These are phyloP conservation scores for Podarcis siculus DNA, from an alignment of 2,797 vertebrate genomes.

Conservation along the genomic window DNA sequence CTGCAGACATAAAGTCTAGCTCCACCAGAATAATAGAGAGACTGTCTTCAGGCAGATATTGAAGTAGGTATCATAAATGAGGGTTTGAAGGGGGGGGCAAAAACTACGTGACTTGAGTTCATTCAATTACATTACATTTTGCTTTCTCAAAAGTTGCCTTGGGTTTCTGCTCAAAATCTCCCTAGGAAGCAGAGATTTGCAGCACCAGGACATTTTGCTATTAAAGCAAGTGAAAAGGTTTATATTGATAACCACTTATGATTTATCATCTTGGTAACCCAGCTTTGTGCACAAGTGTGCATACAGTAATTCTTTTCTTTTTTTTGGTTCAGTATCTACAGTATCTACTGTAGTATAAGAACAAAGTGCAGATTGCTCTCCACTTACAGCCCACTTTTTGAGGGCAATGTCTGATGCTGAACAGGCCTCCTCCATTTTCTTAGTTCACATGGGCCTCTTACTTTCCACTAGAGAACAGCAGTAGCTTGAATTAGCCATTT, in stretches of 20 bases:
- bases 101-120: no score
- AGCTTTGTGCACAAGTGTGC: not conserved
- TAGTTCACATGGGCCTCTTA: not conserved
- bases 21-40: not conserved
- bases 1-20: not conserved
- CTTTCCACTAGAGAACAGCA: not conserved
- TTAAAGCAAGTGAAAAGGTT: not conserved
- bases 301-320: not conserved
- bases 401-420: not conserved
- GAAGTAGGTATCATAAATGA: not conserved
- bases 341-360: not conserved
- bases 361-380: not conserved
- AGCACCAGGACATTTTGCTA: not conserved
- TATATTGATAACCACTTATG: not conserved
- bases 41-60: not conserved
- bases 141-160: not conserved
- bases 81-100: no score
- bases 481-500: not conserved
- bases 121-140: not conserved
- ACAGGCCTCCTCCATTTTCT: not conserved
- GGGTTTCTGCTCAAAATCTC: not conserved
- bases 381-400: not conserved
- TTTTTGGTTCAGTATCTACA: not conserved
- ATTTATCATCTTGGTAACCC: not conserved
- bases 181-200: not conserved